Evolutionary conservation across 2,888 invertebrate species (phyloP).

Genomic region (Dasypolia templi): DNA sequence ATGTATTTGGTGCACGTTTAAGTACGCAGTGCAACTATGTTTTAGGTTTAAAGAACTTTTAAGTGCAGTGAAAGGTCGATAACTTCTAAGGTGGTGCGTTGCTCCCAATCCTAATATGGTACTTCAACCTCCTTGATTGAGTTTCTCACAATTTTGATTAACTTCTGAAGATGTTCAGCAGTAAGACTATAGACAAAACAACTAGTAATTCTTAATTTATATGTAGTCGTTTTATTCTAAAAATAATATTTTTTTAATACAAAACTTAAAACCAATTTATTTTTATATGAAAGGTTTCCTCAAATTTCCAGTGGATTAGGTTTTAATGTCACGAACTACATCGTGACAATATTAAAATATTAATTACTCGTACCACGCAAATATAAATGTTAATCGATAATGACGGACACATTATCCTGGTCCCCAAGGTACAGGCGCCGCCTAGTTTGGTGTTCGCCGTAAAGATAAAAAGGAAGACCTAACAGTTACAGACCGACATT

Average conservation of each 20-base stretch:
- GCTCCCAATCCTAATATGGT: not conserved
- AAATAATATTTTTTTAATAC: no score
- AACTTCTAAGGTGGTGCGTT: not conserved
- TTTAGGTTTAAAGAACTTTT: constrained; percentile 53
- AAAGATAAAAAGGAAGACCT: no score
- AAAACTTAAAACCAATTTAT: not conserved
- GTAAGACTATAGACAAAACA: not conserved
- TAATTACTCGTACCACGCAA: not conserved
- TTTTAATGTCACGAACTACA: not conserved
- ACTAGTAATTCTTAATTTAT: not conserved
- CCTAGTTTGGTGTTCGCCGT: no score
- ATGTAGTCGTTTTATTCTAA: no score
- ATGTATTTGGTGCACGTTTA: constrained; percentile 38
- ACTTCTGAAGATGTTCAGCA: no score
- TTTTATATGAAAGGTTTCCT: not conserved
- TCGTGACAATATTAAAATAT: not conserved
- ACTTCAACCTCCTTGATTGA: not conserved
- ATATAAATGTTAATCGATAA: not conserved
- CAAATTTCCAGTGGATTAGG: not conserved
- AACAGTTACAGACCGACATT: no score
- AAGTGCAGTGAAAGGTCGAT: constrained; percentile 26
- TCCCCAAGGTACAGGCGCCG: no score
- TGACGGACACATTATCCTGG: no score
- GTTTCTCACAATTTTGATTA: not conserved
- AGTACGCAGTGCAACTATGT: constrained; percentile 30